These are phyloP conservation scores for Dromiciops gliroides DNA, from an alignment of 2,113 vertebrate genomes.

Conservation along the genomic window DNA sequence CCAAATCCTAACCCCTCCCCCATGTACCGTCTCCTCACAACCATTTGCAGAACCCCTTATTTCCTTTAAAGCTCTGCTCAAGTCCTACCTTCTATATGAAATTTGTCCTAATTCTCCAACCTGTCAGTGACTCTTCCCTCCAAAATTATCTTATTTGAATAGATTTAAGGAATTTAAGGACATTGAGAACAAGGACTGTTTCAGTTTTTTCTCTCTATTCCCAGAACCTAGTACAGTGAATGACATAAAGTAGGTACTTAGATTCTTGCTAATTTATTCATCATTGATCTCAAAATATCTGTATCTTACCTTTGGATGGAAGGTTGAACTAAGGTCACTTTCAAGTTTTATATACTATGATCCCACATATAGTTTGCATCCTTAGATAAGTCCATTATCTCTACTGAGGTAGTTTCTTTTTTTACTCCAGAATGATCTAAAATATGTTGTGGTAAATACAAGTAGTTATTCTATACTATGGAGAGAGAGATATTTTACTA, in stretches of 20 bases:
- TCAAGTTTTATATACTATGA: background rate
- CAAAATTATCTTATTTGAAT: background rate
- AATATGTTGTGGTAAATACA: background rate
- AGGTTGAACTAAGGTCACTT: background rate
- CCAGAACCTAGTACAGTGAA: background rate
- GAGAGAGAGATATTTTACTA: background rate
- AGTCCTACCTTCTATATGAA: background rate
- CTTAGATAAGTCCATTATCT: background rate
- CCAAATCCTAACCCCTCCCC: too few relatives aligned
- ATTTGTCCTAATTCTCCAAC: background rate
- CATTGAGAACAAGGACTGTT: background rate
- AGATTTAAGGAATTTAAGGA: background rate
- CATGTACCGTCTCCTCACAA: background rate
- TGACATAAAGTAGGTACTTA: background rate
- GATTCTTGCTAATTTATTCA: background rate
- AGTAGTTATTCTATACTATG: too few relatives aligned
- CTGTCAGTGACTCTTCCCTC: background rate
- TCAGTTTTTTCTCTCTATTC: background rate
- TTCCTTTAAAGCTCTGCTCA: background rate
- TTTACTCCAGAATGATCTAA: background rate
- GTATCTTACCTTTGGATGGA: background rate
- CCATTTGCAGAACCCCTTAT: background rate
- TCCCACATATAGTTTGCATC: background rate
- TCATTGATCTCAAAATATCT: background rate
- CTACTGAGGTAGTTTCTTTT: background rate